phyloP scores from a whole-genome alignment of 2,888 invertebrate genomes.

The Chymomyza procnemis region DNA sequence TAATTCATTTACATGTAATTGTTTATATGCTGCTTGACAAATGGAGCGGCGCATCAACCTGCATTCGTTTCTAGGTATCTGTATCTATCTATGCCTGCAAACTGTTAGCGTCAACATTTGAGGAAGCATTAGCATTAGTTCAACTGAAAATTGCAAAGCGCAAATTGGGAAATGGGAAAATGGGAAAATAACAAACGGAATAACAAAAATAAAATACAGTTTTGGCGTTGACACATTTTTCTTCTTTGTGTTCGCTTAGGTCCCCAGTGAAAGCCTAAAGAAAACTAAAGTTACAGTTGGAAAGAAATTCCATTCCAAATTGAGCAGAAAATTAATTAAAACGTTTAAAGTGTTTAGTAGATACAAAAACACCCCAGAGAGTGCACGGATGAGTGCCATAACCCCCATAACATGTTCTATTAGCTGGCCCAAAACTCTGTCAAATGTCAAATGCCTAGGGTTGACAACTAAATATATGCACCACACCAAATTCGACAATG shows the following conservation, averaged over 20 bases:
- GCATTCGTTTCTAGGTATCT: constrained; percentile 2
- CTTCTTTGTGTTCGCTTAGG: too few relatives aligned
- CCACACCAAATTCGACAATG: constrained; percentile 23
- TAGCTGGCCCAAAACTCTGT: background rate
- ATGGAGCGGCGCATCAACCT: constrained; percentile 53
- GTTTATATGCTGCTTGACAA: constrained; percentile 45
- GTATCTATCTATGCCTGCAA: constrained; percentile 18
- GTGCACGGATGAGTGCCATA: background rate
- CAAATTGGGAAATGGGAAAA: background rate
- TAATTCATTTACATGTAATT: constrained; percentile 32
- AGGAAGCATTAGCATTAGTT: constrained; percentile 39
- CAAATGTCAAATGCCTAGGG: constrained; percentile 61
- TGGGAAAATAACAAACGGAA: too few relatives aligned
- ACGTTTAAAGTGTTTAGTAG: constrained; percentile 30
- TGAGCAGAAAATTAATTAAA: constrained; percentile 62
- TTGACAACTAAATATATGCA: constrained; percentile 65
- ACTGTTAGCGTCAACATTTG: constrained; percentile 39
- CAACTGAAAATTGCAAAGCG: background rate
- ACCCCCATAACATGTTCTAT: background rate
- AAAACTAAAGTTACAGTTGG: background rate
- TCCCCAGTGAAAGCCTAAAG: background rate
- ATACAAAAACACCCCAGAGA: background rate
- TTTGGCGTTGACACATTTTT: constrained; percentile 20
- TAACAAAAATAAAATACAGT: too few relatives aligned
- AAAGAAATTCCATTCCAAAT: constrained; percentile 37